Evolutionary conservation across 2,888 invertebrate genomes (phyloP).

Genomic region (Mycalesis mineus): DNA sequence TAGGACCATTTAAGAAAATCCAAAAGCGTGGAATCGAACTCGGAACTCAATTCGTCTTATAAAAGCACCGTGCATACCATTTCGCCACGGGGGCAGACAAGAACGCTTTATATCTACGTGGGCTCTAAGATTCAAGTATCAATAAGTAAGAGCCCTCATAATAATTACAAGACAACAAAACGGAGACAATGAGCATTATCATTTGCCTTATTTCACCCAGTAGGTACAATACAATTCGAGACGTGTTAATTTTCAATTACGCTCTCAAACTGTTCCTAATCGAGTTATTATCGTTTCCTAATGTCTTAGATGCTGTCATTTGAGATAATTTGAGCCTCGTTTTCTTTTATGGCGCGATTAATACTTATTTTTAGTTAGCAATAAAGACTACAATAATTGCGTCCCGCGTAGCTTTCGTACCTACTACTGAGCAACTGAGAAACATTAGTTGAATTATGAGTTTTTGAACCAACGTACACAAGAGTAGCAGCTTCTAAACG

Average conservation of each 20-base stretch:
- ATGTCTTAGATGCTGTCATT: conserved; percentile 19
- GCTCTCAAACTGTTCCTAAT: conserved; percentile 18
- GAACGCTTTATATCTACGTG: too few species aligned
- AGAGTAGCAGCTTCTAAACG: too few species aligned
- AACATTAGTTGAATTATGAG: background rate
- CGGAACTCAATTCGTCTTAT: too few species aligned
- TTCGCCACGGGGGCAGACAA: too few species aligned
- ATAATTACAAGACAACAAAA: background rate
- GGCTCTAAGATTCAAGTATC: background rate
- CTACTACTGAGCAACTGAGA: too few species aligned
- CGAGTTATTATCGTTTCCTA: conserved; percentile 26
- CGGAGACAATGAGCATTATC: background rate
- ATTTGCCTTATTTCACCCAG: background rate
- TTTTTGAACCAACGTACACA: too few species aligned
- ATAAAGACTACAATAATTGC: conserved; percentile 2
- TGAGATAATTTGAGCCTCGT: conserved; percentile 28
- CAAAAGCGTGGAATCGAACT: too few species aligned
- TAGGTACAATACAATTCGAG: background rate
- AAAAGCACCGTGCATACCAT: too few species aligned
- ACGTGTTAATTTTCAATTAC: background rate
- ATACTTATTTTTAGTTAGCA: conserved; percentile 22
- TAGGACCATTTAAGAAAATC: too few species aligned
- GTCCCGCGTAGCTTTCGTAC: too few species aligned
- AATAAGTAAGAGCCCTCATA: background rate
- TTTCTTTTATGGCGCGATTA: conserved; percentile 29